Percentiles rank a stretch among this genome's conserved stretches.
Conservation (phyloP, 2,113 vertebrate species). For the Nothocercus nigrocapillus region DNA sequence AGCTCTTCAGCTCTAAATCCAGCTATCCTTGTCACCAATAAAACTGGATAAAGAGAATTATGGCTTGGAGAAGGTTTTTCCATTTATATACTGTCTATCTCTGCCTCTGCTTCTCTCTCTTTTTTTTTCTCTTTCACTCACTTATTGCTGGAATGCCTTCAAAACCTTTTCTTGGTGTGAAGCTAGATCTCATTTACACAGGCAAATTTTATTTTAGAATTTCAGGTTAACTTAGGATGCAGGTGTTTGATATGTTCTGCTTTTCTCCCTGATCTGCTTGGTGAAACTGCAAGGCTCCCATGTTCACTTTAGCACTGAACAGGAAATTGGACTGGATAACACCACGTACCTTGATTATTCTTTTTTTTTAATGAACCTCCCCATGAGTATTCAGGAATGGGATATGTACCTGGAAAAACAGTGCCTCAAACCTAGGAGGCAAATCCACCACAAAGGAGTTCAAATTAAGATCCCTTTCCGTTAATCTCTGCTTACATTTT, state of each 20-base stretch:
- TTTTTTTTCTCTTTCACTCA: not conserved
- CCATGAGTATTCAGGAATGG: not conserved
- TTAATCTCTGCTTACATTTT: not conserved
- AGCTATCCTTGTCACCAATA: not conserved
- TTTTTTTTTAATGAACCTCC: not conserved
- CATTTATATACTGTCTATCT: not conserved
- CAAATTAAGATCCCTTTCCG: not conserved
- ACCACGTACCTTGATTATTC: not conserved
- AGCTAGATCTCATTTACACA: not conserved
- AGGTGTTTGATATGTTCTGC: not conserved
- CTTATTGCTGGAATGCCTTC: not conserved
- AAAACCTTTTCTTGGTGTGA: not conserved
- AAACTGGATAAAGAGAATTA: not conserved
- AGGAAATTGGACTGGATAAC: not conserved
- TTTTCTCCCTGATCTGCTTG: rapidly evolving
- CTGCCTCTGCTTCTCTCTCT: not conserved
- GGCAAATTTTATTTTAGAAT: not conserved
- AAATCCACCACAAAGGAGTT: not conserved
- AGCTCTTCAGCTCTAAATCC: not conserved
- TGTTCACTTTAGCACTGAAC: not conserved
- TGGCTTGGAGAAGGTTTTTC: not conserved
- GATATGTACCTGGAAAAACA: too few relatives aligned
- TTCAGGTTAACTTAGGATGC: not conserved
- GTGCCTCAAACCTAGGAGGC: not conserved
- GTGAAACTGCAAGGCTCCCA: not conserved